Base-by-base conservation (phyloP, 2,888 invertebrate species). In the Xanthorhoe spadicearia region DNA sequence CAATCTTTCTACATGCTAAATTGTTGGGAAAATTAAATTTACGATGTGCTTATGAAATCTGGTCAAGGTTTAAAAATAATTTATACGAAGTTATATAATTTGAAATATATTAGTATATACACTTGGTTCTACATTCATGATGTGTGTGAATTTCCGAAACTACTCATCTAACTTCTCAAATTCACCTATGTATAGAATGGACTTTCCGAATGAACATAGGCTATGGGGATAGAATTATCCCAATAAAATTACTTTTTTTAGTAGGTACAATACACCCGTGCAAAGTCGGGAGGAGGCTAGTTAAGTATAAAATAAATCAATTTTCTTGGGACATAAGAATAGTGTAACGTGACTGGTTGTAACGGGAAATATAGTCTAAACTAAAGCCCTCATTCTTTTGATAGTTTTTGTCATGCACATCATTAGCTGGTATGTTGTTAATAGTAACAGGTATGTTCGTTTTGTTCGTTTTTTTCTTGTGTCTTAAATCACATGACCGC, bases 391-490 rank as follows among this genome's bases (percentile, higher is more conserved):
- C 69, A 59, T 65, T 68, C 61, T 54, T 58, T 49, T 61, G 51
- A 68, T 68, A 54, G 64, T 68, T 68, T 61, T 64, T 68, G 69
- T 69, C 71, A 71, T 68, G 70, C 66, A 70, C 67, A 54, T 65
- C 62, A 67, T 62, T 65, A 59, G 35, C 43, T 58, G 53, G 52
- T 43, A 48, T 55, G 53, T 58, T 59, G 67, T 67, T 69, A 73
- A 65, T 56, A 69, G 63, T 56, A 55, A 50, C 35, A 53, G 64
- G 38, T 49, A 59, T 62, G 64, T 66, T 61, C 60, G 60, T 64
- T 17, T 53, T 65, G 54, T 66, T 68, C 57, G 51, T 62, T 51
- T 57, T 66, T 38, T 61, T 57, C 52, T 66, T 61, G 63, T 56
- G 63, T 65, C 67, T 61, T 63, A 69, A 71, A 64, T 56, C 55